Evolutionary conservation across 2,888 invertebrate species (phyloP), one percentile per base, ranked within the genome.

Genomic region (Habrosyne pyritoides): DNA sequence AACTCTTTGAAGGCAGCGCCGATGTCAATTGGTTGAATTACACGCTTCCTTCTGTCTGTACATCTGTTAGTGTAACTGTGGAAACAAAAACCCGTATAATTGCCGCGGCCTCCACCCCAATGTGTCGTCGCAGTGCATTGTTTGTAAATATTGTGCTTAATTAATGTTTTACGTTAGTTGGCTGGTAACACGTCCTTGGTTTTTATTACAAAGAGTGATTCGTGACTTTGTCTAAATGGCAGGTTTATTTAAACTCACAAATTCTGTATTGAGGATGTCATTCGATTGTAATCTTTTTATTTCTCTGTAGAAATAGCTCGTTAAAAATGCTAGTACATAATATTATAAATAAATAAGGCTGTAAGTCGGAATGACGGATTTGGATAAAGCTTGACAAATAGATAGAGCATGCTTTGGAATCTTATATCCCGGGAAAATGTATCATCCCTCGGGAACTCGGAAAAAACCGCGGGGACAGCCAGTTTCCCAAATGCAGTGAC

Each of bases 21-120:
- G 53, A 63, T 55, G 66, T 71, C 76, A 82, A 82, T 81, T 81
- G 79, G 61, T 36, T 52, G 61, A 75, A 77, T 79, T 79, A 71
- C 65, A 36, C 48, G 66, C 72, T 76, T 81, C 82, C 80, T 69
- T 55, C 61, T 47, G 36, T 18, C 50, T 57, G 50, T 22, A 50
- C 73, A 70, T 64, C 67, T 73, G 69, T 59, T 58, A 52, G 7
- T 18, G 12, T 52, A 7, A 52, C 22, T 3, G 46, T 46, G 21
- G 33, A 60, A 55, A 55, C 56, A 59, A 55, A 54, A 56, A 33
- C 54, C 28, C 18, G 50, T 59, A 54, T 64, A 64, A 64, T 62
- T 57, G 54, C 53, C 21, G 51, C 56, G 57, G 53, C 70, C 70
- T 70, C 64, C 57, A 61, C 68, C 66, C 64, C 59, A 65, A 59